A percentile compares a stretch with the other conserved stretches of the same genome.
Conservation (phyloP, 37 sponge, comb jelly and placozoan genomes). For the Trichoplax adhaerens region DNA sequence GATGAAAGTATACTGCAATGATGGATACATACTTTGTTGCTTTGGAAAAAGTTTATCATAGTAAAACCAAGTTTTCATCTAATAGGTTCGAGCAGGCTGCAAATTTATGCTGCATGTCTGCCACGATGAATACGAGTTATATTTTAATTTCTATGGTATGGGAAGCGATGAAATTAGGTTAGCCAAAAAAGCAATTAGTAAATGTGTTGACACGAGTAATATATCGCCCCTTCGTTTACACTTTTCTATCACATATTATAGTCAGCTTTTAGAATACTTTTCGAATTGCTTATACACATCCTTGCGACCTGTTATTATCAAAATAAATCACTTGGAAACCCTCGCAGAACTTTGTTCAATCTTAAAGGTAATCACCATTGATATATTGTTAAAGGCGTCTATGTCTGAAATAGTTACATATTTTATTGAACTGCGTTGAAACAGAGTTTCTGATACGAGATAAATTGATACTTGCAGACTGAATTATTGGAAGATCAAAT, state of each 20-base stretch:
- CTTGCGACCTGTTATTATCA: conserved; percentile 76
- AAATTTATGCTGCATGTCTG: conserved; percentile 77
- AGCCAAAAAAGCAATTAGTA: conserved; percentile 1
- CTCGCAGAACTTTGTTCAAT: conserved; percentile 85
- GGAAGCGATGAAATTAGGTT: conserved; percentile 54
- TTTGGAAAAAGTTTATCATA: neutral
- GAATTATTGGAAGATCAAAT: conserved; percentile 76
- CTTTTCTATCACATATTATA: conserved; percentile 1
- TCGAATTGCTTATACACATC: conserved; percentile 67
- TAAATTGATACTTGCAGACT: conserved; percentile 18
- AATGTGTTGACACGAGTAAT: neutral
- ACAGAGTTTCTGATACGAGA: neutral
- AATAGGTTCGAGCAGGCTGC: conserved; percentile 61
- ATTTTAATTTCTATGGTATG: conserved; percentile 60
- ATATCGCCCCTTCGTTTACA: neutral
- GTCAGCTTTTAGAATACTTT: conserved; percentile 68
- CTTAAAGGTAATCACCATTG: conserved; percentile 36
- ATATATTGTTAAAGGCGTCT: conserved; percentile 1
- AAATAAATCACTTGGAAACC: conserved; percentile 80
- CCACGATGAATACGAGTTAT: conserved; percentile 84
- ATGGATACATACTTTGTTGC: neutral
- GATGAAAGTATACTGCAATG: neutral
- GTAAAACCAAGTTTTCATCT: neutral
- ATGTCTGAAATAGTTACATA: neutral
- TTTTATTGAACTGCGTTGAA: neutral